A percentile compares a stretch with the other conserved stretches of the same genome.
These are phyloP conservation scores for Piaya cayana DNA, from an alignment of 2,113 vertebrate genomes.

Conservation along the genomic window DNA sequence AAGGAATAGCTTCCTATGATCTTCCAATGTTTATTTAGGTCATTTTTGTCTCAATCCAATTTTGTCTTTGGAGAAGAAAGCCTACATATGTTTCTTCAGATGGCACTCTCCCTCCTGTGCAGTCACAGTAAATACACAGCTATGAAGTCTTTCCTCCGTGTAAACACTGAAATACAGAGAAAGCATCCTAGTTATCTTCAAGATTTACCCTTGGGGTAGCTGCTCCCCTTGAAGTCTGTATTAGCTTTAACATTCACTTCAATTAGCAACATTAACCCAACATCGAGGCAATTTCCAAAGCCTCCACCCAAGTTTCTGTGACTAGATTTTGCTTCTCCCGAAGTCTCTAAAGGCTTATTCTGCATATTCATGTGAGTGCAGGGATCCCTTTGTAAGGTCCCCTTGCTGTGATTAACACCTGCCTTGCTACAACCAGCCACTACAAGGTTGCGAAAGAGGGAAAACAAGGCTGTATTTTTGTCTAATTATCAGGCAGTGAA, in stretches of 20 bases:
- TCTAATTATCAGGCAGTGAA: not conserved
- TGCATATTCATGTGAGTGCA: not conserved
- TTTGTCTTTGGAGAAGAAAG: slow-evolving; percentile 41
- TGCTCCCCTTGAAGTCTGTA: not conserved
- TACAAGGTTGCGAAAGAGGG: not conserved
- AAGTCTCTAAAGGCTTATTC: not conserved
- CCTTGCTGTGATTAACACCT: not conserved
- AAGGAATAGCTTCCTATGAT: slow-evolving; percentile 25
- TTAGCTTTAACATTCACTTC: not conserved
- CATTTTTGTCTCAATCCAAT: slow-evolving; percentile 20
- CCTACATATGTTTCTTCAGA: slow-evolving; percentile 1
- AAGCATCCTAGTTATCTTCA: not conserved
- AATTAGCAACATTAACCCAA: slow-evolving; percentile 26
- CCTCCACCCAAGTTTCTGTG: not conserved
- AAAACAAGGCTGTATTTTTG: not conserved
- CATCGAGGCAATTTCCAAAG: not conserved
- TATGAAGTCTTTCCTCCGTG: slow-evolving; percentile 7
- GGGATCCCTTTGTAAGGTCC: not conserved
- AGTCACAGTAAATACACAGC: not conserved
- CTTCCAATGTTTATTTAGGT: slow-evolving; percentile 34
- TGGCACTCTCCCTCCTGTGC: not conserved
- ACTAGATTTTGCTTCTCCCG: not conserved
- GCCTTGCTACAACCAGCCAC: not conserved
- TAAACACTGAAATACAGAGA: not conserved
- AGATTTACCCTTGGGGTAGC: slow-evolving; percentile 5